Percentiles rank a stretch among this genome's conserved stretches.
Conservation (phyloP, 2,797 vertebrate genomes). For the Phoeniculus purpureus region DNA sequence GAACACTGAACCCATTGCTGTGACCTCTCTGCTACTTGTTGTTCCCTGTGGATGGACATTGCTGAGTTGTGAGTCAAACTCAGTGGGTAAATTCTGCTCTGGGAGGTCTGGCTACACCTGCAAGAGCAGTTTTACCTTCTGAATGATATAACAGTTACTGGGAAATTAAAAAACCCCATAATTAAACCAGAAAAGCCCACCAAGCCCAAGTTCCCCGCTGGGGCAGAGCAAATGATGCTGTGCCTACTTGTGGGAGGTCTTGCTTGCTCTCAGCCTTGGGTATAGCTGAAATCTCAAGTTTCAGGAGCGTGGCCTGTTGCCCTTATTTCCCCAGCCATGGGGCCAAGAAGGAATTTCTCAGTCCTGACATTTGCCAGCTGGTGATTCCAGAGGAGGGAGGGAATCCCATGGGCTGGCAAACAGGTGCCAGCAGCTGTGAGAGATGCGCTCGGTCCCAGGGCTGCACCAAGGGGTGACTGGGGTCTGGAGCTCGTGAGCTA, state of each 20-base stretch:
- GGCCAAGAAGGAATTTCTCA: background rate
- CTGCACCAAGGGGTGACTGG: fast-evolving
- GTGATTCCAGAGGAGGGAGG: background rate
- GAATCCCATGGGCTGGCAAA: background rate
- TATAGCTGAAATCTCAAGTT: slow-evolving; percentile 27
- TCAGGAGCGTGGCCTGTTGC: background rate
- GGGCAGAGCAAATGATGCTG: fast-evolving
- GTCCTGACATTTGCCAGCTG: slow-evolving; percentile 22
- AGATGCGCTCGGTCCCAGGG: background rate
- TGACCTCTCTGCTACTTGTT: background rate
- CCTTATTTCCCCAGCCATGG: background rate
- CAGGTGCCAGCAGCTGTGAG: background rate
- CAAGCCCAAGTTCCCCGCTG: background rate
- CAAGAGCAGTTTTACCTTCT: background rate
- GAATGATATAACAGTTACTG: background rate
- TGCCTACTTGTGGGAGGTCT: background rate
- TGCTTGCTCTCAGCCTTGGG: background rate
- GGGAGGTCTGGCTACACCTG: background rate
- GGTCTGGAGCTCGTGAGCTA: background rate
- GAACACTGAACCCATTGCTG: background rate
- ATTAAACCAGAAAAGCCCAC: background rate
- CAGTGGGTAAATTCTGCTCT: background rate
- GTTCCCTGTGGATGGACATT: fast-evolving
- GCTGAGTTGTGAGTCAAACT: background rate
- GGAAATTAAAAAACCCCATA: background rate